A percentile compares a stretch with the other conserved stretches of the same genome.
Evolutionary conservation across 2,797 vertebrate genomes (phyloP).

Genomic region (Etheostoma perlongum): DNA sequence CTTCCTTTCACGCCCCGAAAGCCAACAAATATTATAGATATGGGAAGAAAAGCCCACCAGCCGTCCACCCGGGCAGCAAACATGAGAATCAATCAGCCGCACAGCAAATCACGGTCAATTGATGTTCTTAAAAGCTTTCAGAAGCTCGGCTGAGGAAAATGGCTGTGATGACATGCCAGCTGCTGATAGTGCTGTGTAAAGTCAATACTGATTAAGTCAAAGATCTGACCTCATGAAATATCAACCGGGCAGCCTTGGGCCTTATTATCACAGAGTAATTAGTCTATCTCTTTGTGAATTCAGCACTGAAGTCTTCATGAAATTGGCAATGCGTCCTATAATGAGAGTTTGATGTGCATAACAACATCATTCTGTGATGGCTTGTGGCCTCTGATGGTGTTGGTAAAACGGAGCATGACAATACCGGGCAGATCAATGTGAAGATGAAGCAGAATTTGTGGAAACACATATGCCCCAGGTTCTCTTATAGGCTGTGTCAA

Average conservation of each 20-base stretch:
- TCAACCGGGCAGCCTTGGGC: conserved; percentile 20
- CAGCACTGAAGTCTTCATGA: conserved; percentile 16
- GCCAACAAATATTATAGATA: conserved; percentile 36
- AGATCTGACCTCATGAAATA: conserved; percentile 49
- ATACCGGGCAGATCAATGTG: background rate
- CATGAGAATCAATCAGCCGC: conserved; percentile 65
- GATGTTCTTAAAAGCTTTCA: conserved; percentile 67
- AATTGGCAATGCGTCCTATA: background rate
- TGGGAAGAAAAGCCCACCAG: conserved; percentile 26
- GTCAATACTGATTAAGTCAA: conserved; percentile 59
- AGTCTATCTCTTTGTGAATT: conserved; percentile 20
- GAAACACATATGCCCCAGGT: background rate
- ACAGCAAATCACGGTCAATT: conserved; percentile 56
- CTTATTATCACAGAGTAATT: conserved; percentile 32
- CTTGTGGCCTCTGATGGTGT: background rate
- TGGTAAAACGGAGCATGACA: conserved; percentile 3
- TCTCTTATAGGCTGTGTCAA: conserved; percentile 19
- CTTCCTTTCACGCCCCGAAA: conserved; percentile 24
- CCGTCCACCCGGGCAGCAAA: conserved; percentile 25
- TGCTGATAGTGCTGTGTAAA: conserved; percentile 22
- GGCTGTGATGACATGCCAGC: conserved; percentile 17
- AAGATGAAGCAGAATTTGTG: conserved; percentile 13
- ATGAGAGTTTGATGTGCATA: conserved; percentile 7
- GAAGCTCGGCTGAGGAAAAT: conserved; percentile 45
- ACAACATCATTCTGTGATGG: background rate